Evolutionary conservation across 2,888 invertebrate species (phyloP).

Genomic region (Andrena trimmerana): DNA sequence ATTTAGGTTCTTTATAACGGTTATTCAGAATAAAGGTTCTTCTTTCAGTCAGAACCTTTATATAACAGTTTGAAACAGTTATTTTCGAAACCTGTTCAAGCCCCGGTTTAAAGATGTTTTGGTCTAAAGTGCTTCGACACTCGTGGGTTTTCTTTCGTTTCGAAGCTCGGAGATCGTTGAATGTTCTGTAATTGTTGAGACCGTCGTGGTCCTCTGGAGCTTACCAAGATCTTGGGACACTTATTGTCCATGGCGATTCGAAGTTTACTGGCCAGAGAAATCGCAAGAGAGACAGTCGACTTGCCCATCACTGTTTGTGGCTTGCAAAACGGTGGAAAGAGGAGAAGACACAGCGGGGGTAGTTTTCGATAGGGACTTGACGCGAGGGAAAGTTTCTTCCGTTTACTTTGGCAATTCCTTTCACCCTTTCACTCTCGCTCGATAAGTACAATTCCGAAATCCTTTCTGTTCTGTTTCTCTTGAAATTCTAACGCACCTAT

Average conservation of each 20-base stretch:
- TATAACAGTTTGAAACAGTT: too few relatives aligned
- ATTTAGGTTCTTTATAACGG: too few relatives aligned
- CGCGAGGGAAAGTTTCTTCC: background rate
- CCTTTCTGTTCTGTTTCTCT: background rate
- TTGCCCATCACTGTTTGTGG: constrained; percentile 10
- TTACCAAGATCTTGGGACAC: background rate
- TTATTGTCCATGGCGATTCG: constrained; percentile 6
- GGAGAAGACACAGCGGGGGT: background rate
- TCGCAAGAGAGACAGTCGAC: background rate
- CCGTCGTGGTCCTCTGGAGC: background rate
- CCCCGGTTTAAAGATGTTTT: too few relatives aligned
- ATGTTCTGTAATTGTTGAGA: background rate
- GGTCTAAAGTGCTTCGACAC: too few relatives aligned
- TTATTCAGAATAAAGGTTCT: too few relatives aligned
- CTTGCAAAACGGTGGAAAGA: constrained; percentile 1
- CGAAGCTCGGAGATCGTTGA: background rate
- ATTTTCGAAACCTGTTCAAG: too few relatives aligned
- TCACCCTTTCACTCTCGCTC: background rate
- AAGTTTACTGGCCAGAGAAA: background rate
- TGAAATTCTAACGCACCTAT: constrained; percentile 8
- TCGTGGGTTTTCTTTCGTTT: background rate
- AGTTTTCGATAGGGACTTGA: background rate
- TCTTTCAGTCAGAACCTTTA: too few relatives aligned
- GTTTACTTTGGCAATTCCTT: background rate
- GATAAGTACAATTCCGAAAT: background rate